Evolutionary conservation across 2,888 invertebrate species (phyloP).

Genomic region (Drosophila atroscutellata): DNA sequence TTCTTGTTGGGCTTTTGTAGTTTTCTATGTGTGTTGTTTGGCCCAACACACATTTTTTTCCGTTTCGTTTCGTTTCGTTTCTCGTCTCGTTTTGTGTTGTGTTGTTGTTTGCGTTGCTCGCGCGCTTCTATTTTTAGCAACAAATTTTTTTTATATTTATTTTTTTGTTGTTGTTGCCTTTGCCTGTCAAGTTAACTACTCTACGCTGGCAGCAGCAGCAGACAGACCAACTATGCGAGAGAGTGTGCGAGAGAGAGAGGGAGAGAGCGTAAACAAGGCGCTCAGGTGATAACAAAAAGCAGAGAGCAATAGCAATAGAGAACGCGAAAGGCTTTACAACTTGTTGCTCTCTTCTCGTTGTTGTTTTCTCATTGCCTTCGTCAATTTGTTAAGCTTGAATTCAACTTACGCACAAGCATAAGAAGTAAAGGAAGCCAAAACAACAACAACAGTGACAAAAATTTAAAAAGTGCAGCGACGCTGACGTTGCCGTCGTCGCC

Average conservation of each 20-base stretch:
- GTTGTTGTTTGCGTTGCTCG: constrained; percentile 63
- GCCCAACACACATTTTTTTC: constrained; percentile 57
- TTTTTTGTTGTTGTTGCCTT: constrained; percentile 59
- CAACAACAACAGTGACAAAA: constrained; percentile 52
- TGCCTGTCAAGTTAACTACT: constrained; percentile 71
- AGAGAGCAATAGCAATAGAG: constrained; percentile 16
- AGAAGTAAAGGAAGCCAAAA: constrained; percentile 23
- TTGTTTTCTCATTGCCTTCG: constrained; percentile 26
- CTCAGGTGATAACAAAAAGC: constrained; percentile 70
- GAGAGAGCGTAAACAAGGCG: constrained; percentile 13
- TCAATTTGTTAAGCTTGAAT: constrained; percentile 46
- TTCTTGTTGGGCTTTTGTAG: constrained; percentile 31
- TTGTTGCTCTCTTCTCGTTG: constrained; percentile 35
- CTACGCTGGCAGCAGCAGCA: constrained; percentile 66
- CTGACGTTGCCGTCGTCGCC: constrained; percentile 48
- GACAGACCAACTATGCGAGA: constrained; percentile 61
- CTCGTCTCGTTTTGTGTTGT: constrained; percentile 63
- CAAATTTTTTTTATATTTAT: constrained; percentile 33
- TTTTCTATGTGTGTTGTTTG: constrained; percentile 39
- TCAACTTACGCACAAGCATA: constrained; percentile 46
- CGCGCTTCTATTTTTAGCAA: constrained; percentile 74
- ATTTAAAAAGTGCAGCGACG: constrained; percentile 67
- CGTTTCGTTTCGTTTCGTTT: constrained; percentile 68
- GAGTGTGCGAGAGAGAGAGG: constrained; percentile 20
- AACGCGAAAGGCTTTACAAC: constrained; percentile 34